Evolutionary conservation across 2,888 invertebrate genomes (phyloP).

Genomic region (Cryptus armator): DNA sequence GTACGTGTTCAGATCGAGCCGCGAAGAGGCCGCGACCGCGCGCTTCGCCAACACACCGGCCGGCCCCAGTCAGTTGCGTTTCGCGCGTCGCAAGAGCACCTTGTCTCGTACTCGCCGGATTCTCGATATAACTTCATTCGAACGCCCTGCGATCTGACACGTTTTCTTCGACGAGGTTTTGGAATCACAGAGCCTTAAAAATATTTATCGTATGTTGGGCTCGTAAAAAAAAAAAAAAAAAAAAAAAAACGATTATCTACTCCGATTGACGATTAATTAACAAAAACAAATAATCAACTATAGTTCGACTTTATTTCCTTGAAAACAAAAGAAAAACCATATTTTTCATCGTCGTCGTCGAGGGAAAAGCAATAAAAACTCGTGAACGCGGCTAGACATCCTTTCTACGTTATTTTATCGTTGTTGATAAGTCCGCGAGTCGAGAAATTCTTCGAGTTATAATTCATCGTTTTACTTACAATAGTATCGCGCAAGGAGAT

Average conservation of each 20-base stretch:
- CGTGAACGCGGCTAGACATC: neutral
- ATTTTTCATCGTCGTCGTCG: neutral
- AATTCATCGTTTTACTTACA: no score
- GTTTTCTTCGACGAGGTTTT: conserved; percentile 16
- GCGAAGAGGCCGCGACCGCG: conserved; percentile 14
- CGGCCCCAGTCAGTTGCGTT: conserved; percentile 79
- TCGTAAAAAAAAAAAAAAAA: neutral
- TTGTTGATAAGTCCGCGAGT: neutral
- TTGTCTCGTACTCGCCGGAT: conserved; percentile 65
- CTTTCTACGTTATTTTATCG: neutral
- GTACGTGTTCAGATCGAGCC: neutral
- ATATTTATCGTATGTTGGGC: neutral
- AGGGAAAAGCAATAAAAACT: neutral
- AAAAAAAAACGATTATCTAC: neutral
- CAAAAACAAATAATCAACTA: no score
- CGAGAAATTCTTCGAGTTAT: neutral
- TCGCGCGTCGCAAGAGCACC: conserved; percentile 80
- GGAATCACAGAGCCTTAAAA: neutral
- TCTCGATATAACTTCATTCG: neutral
- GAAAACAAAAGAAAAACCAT: neutral
- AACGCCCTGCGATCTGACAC: conserved; percentile 1
- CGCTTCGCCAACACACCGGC: conserved; percentile 52
- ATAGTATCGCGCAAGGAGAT: neutral
- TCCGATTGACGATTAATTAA: neutral
- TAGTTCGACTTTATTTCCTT: no score